These are phyloP conservation scores for Noctua pronuba DNA, from an alignment of 2,888 invertebrate species.

Conservation along the genomic window DNA sequence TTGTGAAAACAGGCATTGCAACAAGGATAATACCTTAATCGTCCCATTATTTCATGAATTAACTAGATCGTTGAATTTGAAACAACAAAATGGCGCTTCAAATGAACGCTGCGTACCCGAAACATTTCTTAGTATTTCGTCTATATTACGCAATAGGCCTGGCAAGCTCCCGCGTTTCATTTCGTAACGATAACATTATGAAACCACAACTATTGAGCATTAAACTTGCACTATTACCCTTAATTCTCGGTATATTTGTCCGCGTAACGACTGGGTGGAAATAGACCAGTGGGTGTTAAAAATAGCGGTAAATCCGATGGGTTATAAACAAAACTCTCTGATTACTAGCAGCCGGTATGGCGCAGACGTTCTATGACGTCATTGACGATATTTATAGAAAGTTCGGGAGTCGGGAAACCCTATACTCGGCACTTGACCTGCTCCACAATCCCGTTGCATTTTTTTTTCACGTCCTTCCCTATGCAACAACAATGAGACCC, in stretches of 20 bases:
- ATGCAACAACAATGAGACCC: slow-evolving; percentile 78
- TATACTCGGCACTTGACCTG: slow-evolving; percentile 86
- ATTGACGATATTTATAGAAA: slow-evolving; percentile 75
- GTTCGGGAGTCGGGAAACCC: slow-evolving; percentile 78
- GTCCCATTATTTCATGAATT: background rate
- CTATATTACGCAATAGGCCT: slow-evolving; percentile 59
- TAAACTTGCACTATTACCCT: slow-evolving; percentile 55
- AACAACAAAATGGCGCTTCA: slow-evolving; percentile 28
- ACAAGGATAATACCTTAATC: background rate
- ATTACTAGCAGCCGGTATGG: slow-evolving; percentile 82
- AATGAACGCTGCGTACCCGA: slow-evolving; percentile 39
- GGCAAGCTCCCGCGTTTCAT: slow-evolving; percentile 49
- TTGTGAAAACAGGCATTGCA: background rate
- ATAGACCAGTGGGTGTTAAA: slow-evolving; percentile 68
- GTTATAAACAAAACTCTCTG: slow-evolving; percentile 84
- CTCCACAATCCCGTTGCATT: slow-evolving; percentile 75
- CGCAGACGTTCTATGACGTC: slow-evolving; percentile 83
- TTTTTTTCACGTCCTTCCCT: slow-evolving; percentile 69
- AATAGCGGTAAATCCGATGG: slow-evolving; percentile 77
- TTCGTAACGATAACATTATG: slow-evolving; percentile 47
- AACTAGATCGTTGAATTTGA: background rate
- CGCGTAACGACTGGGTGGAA: slow-evolving; percentile 63
- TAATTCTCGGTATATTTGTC: slow-evolving; percentile 46
- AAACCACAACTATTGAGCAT: slow-evolving; percentile 29
- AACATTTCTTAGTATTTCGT: slow-evolving; percentile 53